These are phyloP conservation scores for Sciurus vulgaris DNA, from an alignment of 2,797 vertebrate species.

Conservation along the genomic window DNA sequence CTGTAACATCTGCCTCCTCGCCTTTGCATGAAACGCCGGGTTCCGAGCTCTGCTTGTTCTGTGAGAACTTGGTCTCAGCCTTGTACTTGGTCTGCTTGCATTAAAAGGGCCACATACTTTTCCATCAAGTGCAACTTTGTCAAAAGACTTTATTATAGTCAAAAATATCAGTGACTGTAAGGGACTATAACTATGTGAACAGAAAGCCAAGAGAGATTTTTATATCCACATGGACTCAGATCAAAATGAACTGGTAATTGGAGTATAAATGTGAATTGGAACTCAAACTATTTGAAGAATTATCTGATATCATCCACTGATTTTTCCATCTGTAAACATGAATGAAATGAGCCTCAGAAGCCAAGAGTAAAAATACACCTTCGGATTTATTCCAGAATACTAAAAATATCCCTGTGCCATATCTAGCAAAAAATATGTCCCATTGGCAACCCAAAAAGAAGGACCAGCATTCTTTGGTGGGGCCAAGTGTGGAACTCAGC, in stretches of 20 bases:
- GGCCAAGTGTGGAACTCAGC: background rate
- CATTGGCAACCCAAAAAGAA: background rate
- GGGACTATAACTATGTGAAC: background rate
- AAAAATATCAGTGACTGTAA: background rate
- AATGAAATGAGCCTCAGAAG: conserved; percentile 59
- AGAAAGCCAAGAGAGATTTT: conserved; percentile 24
- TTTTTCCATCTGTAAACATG: conserved; percentile 40
- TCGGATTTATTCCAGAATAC: conserved; percentile 60
- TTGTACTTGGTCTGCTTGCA: background rate
- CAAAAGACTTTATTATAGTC: background rate
- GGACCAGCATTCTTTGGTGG: background rate
- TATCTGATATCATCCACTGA: conserved; percentile 27
- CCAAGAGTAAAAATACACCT: conserved; percentile 66
- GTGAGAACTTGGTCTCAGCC: background rate
- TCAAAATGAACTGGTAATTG: conserved; percentile 7
- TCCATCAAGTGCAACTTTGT: background rate
- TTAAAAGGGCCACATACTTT: background rate
- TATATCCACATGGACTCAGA: background rate
- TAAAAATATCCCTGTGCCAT: conserved; percentile 56
- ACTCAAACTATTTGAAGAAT: conserved; percentile 34
- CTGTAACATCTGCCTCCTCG: background rate
- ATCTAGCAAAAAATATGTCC: conserved; percentile 39
- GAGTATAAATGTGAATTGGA: conserved; percentile 21
- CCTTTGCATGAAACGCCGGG: background rate
- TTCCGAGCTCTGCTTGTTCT: background rate